These are phyloP conservation scores for Heterotilapia buettikoferi DNA, from an alignment of 2,113 vertebrate species.

Conservation along the genomic window DNA sequence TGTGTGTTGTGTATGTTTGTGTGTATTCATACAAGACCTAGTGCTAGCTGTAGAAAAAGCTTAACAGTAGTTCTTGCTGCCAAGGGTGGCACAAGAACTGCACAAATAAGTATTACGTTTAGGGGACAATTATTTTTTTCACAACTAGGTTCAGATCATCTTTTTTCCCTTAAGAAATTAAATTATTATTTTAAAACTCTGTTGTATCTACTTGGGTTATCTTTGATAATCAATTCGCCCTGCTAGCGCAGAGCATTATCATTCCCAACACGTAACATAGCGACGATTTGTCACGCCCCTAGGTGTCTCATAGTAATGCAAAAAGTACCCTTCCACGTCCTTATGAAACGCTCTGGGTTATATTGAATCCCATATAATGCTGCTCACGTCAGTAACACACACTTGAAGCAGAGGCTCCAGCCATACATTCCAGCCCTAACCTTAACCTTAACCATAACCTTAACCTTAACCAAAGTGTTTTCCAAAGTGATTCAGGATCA, in stretches of 20 bases:
- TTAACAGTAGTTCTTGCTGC: accelerated
- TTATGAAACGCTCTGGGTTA: accelerated
- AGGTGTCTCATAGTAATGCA: not conserved
- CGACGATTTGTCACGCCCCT: accelerated
- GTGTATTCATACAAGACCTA: not conserved
- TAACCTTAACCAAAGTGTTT: not conserved
- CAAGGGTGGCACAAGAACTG: not conserved
- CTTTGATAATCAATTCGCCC: accelerated
- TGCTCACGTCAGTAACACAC: not conserved
- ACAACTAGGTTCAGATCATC: not conserved
- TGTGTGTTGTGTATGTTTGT: not conserved
- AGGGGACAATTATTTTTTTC: not conserved
- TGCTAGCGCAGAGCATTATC: not conserved
- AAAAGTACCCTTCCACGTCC: not conserved
- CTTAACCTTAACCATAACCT: accelerated
- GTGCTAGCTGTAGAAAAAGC: not conserved
- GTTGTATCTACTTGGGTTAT: not conserved
- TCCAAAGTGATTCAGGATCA: not conserved
- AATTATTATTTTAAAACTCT: not conserved
- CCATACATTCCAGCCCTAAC: not conserved
- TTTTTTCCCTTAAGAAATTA: not conserved
- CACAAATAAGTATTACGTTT: not conserved
- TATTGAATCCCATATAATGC: not conserved
- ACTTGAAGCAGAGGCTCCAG: not conserved
- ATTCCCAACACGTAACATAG: accelerated